Base-by-base conservation (phyloP, 35 echinoderm and acorn worm species). In the Heliocidaris erythrogramma region DNA sequence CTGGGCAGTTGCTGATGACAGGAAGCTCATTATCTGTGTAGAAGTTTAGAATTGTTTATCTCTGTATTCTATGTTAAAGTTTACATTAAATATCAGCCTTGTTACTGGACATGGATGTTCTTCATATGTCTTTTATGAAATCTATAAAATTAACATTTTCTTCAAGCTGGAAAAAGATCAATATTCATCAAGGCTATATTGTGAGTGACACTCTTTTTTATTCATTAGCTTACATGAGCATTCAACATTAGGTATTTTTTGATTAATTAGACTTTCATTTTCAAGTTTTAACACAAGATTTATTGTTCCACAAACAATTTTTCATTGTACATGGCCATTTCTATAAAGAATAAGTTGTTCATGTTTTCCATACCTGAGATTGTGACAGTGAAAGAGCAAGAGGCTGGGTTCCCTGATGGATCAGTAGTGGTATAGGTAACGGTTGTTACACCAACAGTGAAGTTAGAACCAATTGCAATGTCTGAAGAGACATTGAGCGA, bases 321-420 rank as follows among this genome's bases (percentile, higher is more conserved):
- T 10, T 56, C 52, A 56, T 56, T 10, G 1, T 56, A 10, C 14
- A 13, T 14, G 14, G 52, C 9, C 14, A 56, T 10, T 56, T 56
- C 10, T 11, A n/a, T n/a, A 14, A 14, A 56, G 14, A 13, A 56
- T 56, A 14, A 12, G 2, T 78, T 8, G 65, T n/a, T 24, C 17
- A 69, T 78, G 65, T 29, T 47, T 89, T 47, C 17, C 87, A 31
- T 69, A 97, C 97, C 97, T 97, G 94, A 89, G 32, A 97, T 92
- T 61, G 94, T 94, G 12, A 97, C 96, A 18, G 59, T 90, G 24
- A 97, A 97, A 31, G 88, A 88, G 71, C 97, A 97, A 14, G 42
- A 85, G 14, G 88, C 97, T 42, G 93, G 32, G 42, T 97, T 96
- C 2, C 97, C 97, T 42, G 96, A 92, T 7, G 96, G 85, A 94